These are phyloP conservation scores for Ascaphus truei DNA, from an alignment of 2,113 vertebrate species.

Conservation along the genomic window DNA sequence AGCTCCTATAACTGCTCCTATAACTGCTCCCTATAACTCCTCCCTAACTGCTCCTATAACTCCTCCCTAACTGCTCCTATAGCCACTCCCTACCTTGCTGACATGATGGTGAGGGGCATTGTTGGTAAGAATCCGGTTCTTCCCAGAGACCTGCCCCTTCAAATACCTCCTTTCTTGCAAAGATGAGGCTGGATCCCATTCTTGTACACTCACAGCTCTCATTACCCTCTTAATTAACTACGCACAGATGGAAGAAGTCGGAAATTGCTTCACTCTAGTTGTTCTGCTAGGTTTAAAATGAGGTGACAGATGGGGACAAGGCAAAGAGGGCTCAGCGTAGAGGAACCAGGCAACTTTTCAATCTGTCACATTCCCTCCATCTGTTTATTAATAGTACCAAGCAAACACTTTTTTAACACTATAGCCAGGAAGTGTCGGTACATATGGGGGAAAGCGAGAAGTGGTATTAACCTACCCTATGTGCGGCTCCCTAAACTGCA, in stretches of 20 bases:
- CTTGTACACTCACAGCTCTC: slow-evolving; percentile 73
- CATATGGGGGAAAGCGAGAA: no score
- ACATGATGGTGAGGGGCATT: no score
- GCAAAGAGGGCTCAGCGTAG: slow-evolving; percentile 64
- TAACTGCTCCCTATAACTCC: no score
- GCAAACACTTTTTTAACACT: slow-evolving; percentile 44
- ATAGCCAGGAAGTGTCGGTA: slow-evolving; percentile 39
- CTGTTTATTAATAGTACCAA: slow-evolving; percentile 60
- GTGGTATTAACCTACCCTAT: no score
- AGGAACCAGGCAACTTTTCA: slow-evolving; percentile 75
- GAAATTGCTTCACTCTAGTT: slow-evolving; percentile 74
- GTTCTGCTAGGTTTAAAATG: slow-evolving; percentile 76
- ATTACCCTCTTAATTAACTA: slow-evolving; percentile 83
- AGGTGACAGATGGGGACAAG: slow-evolving; percentile 73
- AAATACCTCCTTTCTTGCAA: slow-evolving; percentile 68
- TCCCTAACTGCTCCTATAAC: no score
- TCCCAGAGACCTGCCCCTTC: slow-evolving; percentile 51
- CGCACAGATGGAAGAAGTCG: slow-evolving; percentile 79
- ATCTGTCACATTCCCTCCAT: slow-evolving; percentile 78
- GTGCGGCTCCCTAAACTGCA: no score
- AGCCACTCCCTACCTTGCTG: no score
- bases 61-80: no score
- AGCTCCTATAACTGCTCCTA: no score
- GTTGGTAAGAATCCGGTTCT: no score
- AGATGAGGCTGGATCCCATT: slow-evolving; percentile 75